Base-by-base conservation (phyloP, 2,888 invertebrate genomes). In the Metellina segmentata region DNA sequence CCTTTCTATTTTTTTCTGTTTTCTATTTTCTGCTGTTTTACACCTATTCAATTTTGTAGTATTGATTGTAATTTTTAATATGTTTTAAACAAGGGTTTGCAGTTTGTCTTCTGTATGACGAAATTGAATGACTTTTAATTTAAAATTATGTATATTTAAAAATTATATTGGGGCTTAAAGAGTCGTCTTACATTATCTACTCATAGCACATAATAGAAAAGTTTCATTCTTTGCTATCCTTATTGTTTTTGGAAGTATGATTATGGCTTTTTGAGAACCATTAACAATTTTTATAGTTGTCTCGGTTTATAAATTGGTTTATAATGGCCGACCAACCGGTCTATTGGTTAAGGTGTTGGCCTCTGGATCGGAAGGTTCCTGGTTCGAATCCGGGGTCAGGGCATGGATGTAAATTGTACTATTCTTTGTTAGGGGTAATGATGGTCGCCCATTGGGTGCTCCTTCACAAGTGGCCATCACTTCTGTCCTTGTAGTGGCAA, bases 91-190 rank as follows among this genome's bases (percentile, higher is more conserved):
- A 53, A 78, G 69, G 90, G 91, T 91, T 91, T 91, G 91, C 91
- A 91, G 87, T 48, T 49, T 20, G 48, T 88, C 82, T 82, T 61
- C 49, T 19, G 4, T 49, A 74, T 49, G 49, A 52, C 75, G 61
- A 48, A 2, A 52, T 7, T 16, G 8, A 53, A 75, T 71, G n/a
- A 34, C 34, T n/a, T n/a, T n/a, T 34, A 34, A 71, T 34, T 85
- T 8, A 74, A 82, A 77, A 71, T 74, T 11, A 13, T 6, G 52
- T 71, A 20, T n/a, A 16, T 13, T n/a, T 34, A 20, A 72, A 8
- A 72, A 8, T 53, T 75, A 16, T 34, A 34, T 79, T 89, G 88
- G 88, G 92, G 88, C 92, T 88, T 92, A 89, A 92, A 89, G 92
- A 81, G 85, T 89, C 85, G 61, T 88, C 74, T 89, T 85, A 49